Percentiles rank a stretch among this genome's conserved stretches.
Evolutionary conservation across 2,113 vertebrate species (phyloP).

Genomic region (Peromyscus maniculatus): DNA sequence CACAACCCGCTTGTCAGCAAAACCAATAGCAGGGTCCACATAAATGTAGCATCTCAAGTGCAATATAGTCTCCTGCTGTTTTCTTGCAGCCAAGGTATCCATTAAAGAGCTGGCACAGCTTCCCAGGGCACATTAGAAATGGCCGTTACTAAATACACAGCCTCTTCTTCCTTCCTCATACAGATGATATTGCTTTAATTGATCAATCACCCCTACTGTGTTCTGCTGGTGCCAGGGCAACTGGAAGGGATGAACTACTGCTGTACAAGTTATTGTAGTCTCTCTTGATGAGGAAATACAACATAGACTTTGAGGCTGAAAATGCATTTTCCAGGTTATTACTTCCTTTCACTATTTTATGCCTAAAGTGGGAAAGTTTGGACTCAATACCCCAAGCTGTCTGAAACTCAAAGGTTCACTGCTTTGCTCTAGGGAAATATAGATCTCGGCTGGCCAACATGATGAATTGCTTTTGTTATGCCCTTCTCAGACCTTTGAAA

Average conservation of each 20-base stretch:
- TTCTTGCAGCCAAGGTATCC: constrained; percentile 68
- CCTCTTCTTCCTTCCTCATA: constrained; percentile 58
- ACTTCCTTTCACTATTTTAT: constrained; percentile 56
- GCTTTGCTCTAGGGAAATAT: constrained; percentile 71
- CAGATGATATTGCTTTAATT: constrained; percentile 67
- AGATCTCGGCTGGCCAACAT: constrained; percentile 67
- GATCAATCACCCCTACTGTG: constrained; percentile 55
- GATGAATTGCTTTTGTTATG: constrained; percentile 72
- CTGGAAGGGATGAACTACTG: neutral
- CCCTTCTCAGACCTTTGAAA: constrained; percentile 70
- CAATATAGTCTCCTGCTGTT: constrained; percentile 39
- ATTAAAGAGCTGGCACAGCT: constrained; percentile 74
- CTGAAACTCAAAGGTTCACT: constrained; percentile 72
- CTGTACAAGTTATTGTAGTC: neutral
- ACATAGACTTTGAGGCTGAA: constrained; percentile 3
- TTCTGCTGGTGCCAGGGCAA: constrained; percentile 47
- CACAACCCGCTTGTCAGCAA: constrained; percentile 65
- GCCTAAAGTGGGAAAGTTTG: constrained; percentile 55
- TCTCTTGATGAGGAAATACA: constrained; percentile 22
- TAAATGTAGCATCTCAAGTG: constrained; percentile 61
- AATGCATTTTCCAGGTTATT: constrained; percentile 50
- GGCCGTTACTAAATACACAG: constrained; percentile 53
- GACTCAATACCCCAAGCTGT: constrained; percentile 44
- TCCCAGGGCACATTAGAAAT: constrained; percentile 64
- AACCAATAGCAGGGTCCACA: constrained; percentile 29